Conservation (phyloP, 2,888 invertebrate genomes). For the Rhingia campestris region DNA sequence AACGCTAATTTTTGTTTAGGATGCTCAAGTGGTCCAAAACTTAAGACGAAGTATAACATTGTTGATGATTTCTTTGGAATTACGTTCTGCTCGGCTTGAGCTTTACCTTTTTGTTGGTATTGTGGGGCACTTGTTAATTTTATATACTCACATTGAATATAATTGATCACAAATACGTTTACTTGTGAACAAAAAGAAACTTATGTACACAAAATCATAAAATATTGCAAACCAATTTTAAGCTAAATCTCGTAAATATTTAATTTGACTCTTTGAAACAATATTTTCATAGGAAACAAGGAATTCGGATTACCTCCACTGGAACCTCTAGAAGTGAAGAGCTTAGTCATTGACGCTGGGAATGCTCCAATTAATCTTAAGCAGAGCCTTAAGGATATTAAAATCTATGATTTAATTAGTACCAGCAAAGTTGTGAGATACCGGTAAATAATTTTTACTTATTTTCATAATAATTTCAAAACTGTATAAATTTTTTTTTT, state of each 20-base stretch:
- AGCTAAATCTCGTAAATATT: neutral
- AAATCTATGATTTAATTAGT: constrained; percentile 86
- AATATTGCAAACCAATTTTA: neutral
- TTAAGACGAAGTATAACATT: no score
- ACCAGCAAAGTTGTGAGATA: constrained; percentile 84
- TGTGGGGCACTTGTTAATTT: no score
- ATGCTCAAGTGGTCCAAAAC: no score
- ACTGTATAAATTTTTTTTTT: neutral
- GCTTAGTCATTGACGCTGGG: constrained; percentile 85
- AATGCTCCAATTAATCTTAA: constrained; percentile 86
- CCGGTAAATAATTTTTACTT: constrained; percentile 82
- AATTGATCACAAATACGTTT: no score
- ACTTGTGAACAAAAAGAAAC: no score
- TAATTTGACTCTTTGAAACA: neutral
- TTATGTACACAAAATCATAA: no score
- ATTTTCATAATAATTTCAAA: neutral
- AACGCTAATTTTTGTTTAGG: no score
- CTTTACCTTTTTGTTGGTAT: no score
- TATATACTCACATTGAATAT: no score
- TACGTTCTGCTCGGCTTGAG: no score
- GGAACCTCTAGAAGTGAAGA: constrained; percentile 86
- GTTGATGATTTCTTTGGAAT: no score
- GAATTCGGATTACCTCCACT: constrained; percentile 85
- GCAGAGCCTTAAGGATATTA: constrained; percentile 87
- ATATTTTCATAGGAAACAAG: constrained; percentile 83